Base-by-base conservation (phyloP, 2,888 invertebrate species). In the Colletes collaris region DNA sequence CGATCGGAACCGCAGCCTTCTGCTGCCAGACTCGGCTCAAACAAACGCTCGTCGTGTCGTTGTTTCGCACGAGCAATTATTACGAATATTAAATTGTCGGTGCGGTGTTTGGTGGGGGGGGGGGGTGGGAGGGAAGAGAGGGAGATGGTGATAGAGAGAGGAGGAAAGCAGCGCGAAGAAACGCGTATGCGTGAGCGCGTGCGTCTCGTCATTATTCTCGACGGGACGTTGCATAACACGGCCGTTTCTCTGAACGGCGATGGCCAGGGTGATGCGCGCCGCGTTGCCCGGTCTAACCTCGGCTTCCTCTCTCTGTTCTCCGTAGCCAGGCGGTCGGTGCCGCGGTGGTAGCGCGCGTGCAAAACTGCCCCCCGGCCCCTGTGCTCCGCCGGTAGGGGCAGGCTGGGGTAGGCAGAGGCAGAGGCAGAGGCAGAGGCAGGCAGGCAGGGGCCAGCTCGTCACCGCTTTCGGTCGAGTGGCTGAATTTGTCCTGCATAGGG, bases 401-500 rank as follows among this genome's bases (percentile, higher is more conserved):
- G 27, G 27, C 27, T 2, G 27, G 2, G 27, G 27, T 2, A 27
- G 27, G 27, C 27, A 27, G 16, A 16, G 16, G 16, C 16, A 16
- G 16, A 16, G 16, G 16, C 16, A 16, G 16, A 16, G 16, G 16
- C 16, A 16, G 16, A 16, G 2, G 27, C 27, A 27, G 27, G 27
- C 27, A 27, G 27, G 27, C 27, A 27, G 60, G 59, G 46, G 0
- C 67, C 37, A 16, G 52, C 66, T 49, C 66, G 56, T 59, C 77
- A 77, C 70, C 76, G 81, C 67, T 86, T 84, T 84, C 85, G 84
- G 80, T 84, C 86, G 88, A 88, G 86, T 82, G 84, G 88, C 84
- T 86, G 91, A 91, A 92, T 91, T 91, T 90, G 91, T 91, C 92
- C 91, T 91, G 91, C 90, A 91, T 92, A 92, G 92, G 92, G 92